phyloP scores from a whole-genome alignment of 1,140 invertebrate species.

The Zeugodacus cucurbitae region DNA sequence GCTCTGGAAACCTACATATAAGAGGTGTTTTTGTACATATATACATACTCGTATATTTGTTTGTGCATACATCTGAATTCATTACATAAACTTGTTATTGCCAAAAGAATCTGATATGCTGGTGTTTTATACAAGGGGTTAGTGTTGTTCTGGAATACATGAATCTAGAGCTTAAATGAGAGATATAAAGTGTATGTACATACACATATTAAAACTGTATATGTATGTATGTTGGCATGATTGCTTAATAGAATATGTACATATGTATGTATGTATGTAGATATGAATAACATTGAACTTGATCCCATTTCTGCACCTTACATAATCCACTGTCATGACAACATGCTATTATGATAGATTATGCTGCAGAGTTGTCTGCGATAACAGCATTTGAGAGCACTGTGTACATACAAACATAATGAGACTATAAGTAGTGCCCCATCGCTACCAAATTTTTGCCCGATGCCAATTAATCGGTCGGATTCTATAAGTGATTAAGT shows the following conservation, averaged over 20 bases:
- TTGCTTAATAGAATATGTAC: background rate
- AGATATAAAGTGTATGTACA: no score
- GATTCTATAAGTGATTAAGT: no score
- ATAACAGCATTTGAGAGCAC: no score
- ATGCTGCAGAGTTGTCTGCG: no score
- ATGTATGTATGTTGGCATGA: no score
- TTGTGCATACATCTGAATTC: background rate
- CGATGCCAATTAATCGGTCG: no score
- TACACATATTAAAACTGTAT: background rate
- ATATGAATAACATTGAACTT: background rate
- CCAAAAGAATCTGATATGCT: background rate
- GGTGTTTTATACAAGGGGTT: background rate
- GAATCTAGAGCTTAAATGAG: no score
- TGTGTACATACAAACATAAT: no score
- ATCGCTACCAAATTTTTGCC: no score
- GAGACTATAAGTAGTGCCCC: no score
- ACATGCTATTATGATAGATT: background rate
- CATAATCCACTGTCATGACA: background rate
- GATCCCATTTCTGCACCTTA: background rate
- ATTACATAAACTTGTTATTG: background rate
- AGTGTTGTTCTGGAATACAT: background rate
- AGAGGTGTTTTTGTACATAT: background rate
- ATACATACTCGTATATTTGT: background rate
- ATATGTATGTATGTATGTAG: background rate
- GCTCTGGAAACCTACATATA: background rate